phyloP scores from a whole-genome alignment of 2,888 invertebrate species.

The Micropterix aruncella region DNA sequence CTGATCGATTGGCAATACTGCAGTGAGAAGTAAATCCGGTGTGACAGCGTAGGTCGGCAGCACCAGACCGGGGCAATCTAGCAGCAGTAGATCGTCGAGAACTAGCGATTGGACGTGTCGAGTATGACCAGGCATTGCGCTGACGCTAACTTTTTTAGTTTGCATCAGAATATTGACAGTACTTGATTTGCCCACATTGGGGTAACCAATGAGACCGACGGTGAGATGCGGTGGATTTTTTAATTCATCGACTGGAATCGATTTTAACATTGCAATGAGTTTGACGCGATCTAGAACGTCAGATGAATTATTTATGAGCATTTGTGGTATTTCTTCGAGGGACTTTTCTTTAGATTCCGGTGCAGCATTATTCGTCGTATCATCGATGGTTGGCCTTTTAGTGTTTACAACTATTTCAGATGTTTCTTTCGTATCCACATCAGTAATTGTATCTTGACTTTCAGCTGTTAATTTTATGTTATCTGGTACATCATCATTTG shows the following conservation, averaged over 20 bases:
- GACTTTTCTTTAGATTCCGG: constrained; percentile 9
- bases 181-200: constrained; percentile 99
- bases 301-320: constrained; percentile 31
- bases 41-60: constrained; percentile 95
- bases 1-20: constrained; percentile 95
- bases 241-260: constrained; percentile 32
- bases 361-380: constrained; percentile 7
- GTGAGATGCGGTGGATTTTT: constrained; percentile 48
- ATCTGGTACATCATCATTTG: no score
- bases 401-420: not conserved
- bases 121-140: constrained; percentile 97
- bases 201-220: constrained; percentile 95
- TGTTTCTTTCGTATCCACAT: not conserved
- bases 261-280: constrained; percentile 57
- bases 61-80: constrained; percentile 97
- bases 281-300: constrained; percentile 51
- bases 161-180: constrained; percentile 89
- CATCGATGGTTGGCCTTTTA: not conserved
- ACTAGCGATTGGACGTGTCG: constrained; percentile 91
- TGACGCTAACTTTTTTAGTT: constrained; percentile 79
- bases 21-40: constrained; percentile 89
- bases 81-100: constrained; percentile 64
- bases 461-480: no score
- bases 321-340: constrained; percentile 5
- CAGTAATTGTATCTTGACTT: no score